phyloP scores from a whole-genome alignment of 2,888 invertebrate species.

The Sericinus montela region DNA sequence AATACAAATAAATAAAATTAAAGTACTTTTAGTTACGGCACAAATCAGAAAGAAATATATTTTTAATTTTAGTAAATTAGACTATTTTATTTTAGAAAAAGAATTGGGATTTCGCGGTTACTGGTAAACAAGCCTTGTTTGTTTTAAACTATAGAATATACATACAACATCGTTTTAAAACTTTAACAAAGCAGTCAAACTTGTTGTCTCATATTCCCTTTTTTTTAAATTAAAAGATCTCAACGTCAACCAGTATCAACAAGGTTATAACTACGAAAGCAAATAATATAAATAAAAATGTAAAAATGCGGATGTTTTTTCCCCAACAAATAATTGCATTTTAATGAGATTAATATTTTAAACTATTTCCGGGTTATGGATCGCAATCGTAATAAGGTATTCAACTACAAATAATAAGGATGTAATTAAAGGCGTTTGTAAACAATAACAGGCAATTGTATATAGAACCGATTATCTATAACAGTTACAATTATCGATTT shows the following conservation, averaged over 20 bases:
- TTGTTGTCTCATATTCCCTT: neutral
- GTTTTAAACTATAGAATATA: no score
- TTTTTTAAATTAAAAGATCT: neutral
- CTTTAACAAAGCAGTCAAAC: no score
- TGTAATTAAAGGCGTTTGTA: neutral
- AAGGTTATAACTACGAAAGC: conserved; percentile 5
- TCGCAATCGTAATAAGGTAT: neutral
- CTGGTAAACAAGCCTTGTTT: no score
- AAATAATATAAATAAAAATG: conserved; percentile 1
- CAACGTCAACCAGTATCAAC: conserved; percentile 7
- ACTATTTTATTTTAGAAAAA: no score
- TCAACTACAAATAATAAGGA: neutral
- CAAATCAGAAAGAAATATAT: no score
- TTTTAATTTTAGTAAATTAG: no score
- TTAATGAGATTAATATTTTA: conserved; percentile 4
- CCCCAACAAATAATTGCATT: neutral
- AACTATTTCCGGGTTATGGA: conserved; percentile 1
- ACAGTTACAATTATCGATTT: neutral
- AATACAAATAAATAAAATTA: no score
- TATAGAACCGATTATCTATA: neutral
- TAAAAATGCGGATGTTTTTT: conserved; percentile 1
- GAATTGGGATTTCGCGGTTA: no score
- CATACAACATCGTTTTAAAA: no score
- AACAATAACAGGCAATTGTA: neutral
- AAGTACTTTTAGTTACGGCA: no score